Base-by-base conservation (phyloP, 2,888 invertebrate genomes). In the Mythimna impura region DNA sequence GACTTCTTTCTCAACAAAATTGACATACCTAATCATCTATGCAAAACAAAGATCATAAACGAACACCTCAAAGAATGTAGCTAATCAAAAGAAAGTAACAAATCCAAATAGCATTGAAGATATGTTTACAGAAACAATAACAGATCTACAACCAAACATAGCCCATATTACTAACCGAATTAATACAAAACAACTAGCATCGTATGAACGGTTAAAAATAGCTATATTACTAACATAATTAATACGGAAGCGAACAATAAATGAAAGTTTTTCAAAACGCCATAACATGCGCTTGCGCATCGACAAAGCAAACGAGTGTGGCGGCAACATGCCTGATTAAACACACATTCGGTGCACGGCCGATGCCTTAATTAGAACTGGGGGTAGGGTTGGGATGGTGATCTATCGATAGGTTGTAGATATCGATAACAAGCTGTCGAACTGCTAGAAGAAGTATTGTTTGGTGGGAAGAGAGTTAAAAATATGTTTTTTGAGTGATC, bases 341-440 rank as follows among this genome's bases (percentile, higher is more conserved):
- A 94, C 94, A 93, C 92, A 94, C 95, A 94, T 94, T 95, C 93
- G 94, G 95, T 93, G 93, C 91, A 92, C 92, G 93, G 93, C 89
- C 95, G 93, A 96, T 96, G 95, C 94, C 92, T 95, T 96, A 96
- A 96, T 96, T 95, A 96, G 93, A 93, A 94, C 93, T 89, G 88
- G 30, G 67, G 60, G 7, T 55, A 83, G 72, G 43, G 76, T 62
- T 64, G 84, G 55, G 43, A 30, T 8, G 2, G 12, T 25, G 36
- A 36, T n/a, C 5, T 64, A 81, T 74, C 61, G 67, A 80, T 68
- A 22, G 17, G 14, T 54, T 71, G 17, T 54, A 60, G 72, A 61
- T 73, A 43, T 80, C 68, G 63, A 58, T 0, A 3, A 52, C 1
- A 52, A 52, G 50, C 50, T 52, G 9, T 52, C n/a, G 8, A 52